These are phyloP conservation scores for Eilema depressum DNA, from an alignment of 2,888 invertebrate species.

Conservation along the genomic window DNA sequence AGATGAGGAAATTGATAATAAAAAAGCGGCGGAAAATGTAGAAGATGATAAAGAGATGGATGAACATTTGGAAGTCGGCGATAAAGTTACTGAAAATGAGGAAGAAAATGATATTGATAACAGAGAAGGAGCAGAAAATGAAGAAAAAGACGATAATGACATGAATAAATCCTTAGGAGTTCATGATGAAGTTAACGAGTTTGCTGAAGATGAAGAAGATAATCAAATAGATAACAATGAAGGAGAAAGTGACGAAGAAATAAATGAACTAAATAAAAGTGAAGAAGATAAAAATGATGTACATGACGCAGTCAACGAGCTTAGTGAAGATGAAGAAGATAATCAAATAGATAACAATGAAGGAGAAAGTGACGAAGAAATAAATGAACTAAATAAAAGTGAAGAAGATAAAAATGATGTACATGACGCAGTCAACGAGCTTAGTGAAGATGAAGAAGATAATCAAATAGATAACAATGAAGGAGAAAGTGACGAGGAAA, in stretches of 20 bases:
- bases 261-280: conserved; percentile 23
- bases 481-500: conserved; percentile 19
- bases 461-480: conserved; percentile 23
- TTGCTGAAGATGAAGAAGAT: conserved; percentile 16
- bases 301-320: neutral
- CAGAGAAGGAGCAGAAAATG: conserved; percentile 19
- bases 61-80: too few species aligned
- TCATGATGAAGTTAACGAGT: neutral
- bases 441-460: conserved; percentile 16
- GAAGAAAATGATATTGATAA: conserved; percentile 18
- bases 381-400: conserved; percentile 23
- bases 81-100: conserved; percentile 13
- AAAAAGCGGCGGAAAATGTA: conserved; percentile 1
- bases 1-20: conserved; percentile 18
- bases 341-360: conserved; percentile 23
- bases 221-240: conserved; percentile 23
- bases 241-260: conserved; percentile 19
- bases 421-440: neutral
- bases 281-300: conserved; percentile 9
- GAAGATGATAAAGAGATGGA: neutral
- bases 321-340: conserved; percentile 16
- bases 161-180: neutral
- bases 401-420: conserved; percentile 9
- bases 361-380: conserved; percentile 19
- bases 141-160: conserved; percentile 21